A percentile compares a stretch with the other conserved stretches of the same genome.
Evolutionary conservation across 2,888 invertebrate genomes (phyloP).

Genomic region (Choristoneura rosaceana): DNA sequence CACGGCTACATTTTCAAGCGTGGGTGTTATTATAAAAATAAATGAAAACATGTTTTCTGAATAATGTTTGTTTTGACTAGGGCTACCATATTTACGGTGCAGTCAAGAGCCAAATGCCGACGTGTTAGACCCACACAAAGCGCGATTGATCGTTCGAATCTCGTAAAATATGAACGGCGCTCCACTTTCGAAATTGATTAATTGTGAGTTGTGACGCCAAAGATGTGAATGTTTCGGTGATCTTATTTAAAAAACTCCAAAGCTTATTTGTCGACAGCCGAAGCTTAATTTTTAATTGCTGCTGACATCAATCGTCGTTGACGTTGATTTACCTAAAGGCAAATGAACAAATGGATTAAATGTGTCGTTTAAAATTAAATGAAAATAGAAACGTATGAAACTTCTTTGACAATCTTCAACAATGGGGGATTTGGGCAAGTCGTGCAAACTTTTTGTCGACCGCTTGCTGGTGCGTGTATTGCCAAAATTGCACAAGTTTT

Average conservation of each 20-base stretch:
- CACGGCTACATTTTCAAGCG: constrained; percentile 64
- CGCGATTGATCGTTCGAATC: constrained; percentile 73
- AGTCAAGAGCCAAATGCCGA: constrained; percentile 65
- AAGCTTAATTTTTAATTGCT: constrained; percentile 68
- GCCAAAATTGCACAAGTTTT: constrained; percentile 82
- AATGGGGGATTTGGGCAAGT: constrained; percentile 50
- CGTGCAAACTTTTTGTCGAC: constrained; percentile 51
- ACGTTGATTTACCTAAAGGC: constrained; percentile 64
- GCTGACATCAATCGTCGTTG: constrained; percentile 63
- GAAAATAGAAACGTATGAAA: constrained; percentile 59
- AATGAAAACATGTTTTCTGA: constrained; percentile 77
- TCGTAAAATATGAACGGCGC: constrained; percentile 73
- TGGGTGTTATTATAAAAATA: constrained; percentile 79
- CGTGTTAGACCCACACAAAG: constrained; percentile 82
- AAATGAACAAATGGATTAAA: constrained; percentile 48
- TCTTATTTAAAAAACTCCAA: constrained; percentile 70
- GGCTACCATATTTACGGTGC: constrained; percentile 70
- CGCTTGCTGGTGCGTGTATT: constrained; percentile 66
- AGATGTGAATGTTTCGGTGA: constrained; percentile 57
- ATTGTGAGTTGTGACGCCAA: constrained; percentile 70
- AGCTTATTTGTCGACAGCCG: constrained; percentile 66
- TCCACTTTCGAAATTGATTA: constrained; percentile 81
- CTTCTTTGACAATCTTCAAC: constrained; percentile 55
- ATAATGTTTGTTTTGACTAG: constrained; percentile 81
- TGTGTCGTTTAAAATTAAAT: constrained; percentile 44